These are phyloP conservation scores for Gasterosteus aculeatus DNA, from an alignment of 2,113 vertebrate genomes.

Conservation along the genomic window DNA sequence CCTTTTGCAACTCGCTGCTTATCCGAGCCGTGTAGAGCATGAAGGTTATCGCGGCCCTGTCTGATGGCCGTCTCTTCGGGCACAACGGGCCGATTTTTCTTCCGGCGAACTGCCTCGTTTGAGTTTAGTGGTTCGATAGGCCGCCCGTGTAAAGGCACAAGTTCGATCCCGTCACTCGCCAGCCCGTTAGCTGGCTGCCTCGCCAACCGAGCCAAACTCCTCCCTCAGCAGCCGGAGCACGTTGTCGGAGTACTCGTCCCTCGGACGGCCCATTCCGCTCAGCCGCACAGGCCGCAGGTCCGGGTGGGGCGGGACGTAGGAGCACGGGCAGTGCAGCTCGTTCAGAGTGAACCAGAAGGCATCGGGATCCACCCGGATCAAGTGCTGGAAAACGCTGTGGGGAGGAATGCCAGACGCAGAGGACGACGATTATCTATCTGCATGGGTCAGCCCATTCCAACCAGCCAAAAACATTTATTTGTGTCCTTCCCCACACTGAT, in stretches of 20 bases:
- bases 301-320: slow-evolving; percentile 77
- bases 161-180: slow-evolving; percentile 4
- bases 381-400: slow-evolving; percentile 86
- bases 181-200: slow-evolving; percentile 8
- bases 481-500: background rate
- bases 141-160: background rate
- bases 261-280: slow-evolving; percentile 60
- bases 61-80: slow-evolving; percentile 19
- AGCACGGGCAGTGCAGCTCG: slow-evolving; percentile 80
- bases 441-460: background rate
- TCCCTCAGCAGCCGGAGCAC: slow-evolving; percentile 82
- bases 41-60: slow-evolving; percentile 30
- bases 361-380: slow-evolving; percentile 88
- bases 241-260: slow-evolving; percentile 83
- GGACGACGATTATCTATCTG: slow-evolving; percentile 19
- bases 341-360: slow-evolving; percentile 87
- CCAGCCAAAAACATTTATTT: background rate
- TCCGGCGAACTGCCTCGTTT: slow-evolving; percentile 1
- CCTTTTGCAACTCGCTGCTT: slow-evolving; percentile 18
- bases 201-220: slow-evolving; percentile 56
- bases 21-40: slow-evolving; percentile 25
- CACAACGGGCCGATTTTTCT: slow-evolving; percentile 24
- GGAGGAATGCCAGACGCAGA: background rate
- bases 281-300: slow-evolving; percentile 81
- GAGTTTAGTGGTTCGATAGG: slow-evolving; percentile 9